phyloP scores from a whole-genome alignment of 2,113 vertebrate genomes.

The Cygnus atratus region DNA sequence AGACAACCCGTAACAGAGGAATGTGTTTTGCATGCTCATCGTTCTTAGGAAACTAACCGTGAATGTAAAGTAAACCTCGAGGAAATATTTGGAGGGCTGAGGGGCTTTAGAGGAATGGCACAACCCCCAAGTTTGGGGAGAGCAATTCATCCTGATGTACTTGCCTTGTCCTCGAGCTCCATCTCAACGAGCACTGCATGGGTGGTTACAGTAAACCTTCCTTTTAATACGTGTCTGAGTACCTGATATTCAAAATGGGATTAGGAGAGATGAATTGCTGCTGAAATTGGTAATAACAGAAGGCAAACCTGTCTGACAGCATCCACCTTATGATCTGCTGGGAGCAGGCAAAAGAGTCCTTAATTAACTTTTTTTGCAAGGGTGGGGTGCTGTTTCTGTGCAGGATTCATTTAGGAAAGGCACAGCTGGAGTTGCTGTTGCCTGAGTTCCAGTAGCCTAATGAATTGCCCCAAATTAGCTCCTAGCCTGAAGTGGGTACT shows the following conservation, averaged over 20 bases:
- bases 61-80: neutral
- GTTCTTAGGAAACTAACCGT: neutral
- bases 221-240: neutral
- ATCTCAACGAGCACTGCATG: neutral
- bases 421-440: neutral
- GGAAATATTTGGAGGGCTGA: neutral
- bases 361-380: constrained; percentile 49
- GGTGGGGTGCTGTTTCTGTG: constrained; percentile 9
- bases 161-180: neutral
- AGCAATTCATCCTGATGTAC: neutral
- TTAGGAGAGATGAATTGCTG: constrained; percentile 26
- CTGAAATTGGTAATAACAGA: constrained; percentile 48
- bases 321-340: constrained; percentile 42
- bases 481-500: neutral
- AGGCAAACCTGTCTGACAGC: constrained; percentile 46
- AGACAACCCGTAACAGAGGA: constrained; percentile 16
- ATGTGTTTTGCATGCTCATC: neutral
- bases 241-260: neutral
- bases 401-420: neutral
- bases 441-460: neutral
- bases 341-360: constrained; percentile 5
- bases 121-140: neutral
- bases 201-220: neutral
- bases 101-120: neutral
- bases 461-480: constrained; percentile 30